Conservation (phyloP, 2,888 invertebrate species). For the Quadriops clusia region DNA sequence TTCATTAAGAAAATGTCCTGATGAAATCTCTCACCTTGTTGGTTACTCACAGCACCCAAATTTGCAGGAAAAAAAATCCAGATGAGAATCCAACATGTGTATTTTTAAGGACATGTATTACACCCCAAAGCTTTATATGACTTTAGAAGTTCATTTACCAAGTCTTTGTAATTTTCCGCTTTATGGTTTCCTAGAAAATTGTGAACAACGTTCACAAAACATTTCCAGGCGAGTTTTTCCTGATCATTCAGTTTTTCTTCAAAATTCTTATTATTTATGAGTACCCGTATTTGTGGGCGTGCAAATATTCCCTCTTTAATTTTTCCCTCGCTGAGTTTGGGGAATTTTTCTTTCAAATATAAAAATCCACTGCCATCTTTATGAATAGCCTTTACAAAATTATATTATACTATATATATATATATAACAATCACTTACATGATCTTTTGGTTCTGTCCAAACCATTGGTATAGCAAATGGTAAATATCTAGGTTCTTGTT, state of each 20-base stretch:
- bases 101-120: conserved; percentile 25
- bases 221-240: too few relatives aligned
- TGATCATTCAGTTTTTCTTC: too few relatives aligned
- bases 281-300: too few relatives aligned
- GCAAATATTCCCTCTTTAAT: conserved; percentile 13
- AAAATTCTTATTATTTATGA: too few relatives aligned
- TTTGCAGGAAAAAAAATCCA: conserved; percentile 26
- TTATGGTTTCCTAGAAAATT: conserved; percentile 15
- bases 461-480: too few relatives aligned
- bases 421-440: too few relatives aligned
- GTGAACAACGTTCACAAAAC: too few relatives aligned
- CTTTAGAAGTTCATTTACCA: conserved; percentile 12
- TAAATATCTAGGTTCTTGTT: too few relatives aligned
- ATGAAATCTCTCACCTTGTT: conserved; percentile 28
- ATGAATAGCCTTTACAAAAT: conserved; percentile 12
- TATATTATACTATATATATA: too few relatives aligned
- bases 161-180: conserved; percentile 11
- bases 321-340: conserved; percentile 12
- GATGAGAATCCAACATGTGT: conserved; percentile 22
- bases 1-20: conserved; percentile 28
- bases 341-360: conserved; percentile 12
- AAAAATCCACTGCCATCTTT: conserved; percentile 8
- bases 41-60: conserved; percentile 22
- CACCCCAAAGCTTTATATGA: conserved; percentile 12
- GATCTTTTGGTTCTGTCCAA: too few relatives aligned